Evolutionary conservation across 2,888 invertebrate species (phyloP).

Genomic region (Disparrhopalites patrizii): DNA sequence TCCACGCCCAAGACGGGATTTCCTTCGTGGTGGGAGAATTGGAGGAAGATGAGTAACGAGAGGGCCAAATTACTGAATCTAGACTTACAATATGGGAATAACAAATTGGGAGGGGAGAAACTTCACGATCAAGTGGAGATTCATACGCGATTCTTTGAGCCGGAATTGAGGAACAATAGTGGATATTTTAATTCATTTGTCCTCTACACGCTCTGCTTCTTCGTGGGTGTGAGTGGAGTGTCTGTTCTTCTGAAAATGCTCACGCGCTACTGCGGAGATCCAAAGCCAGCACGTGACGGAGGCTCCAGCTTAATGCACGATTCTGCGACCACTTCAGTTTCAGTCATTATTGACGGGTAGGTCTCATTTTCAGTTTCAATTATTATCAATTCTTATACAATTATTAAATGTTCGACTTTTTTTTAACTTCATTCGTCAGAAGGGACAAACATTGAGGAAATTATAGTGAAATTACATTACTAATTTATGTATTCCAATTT

Average conservation of each 20-base stretch:
- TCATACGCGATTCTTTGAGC: conserved; percentile 1
- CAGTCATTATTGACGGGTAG: neutral
- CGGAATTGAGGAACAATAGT: neutral
- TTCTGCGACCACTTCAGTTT: neutral
- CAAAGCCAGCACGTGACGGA: neutral
- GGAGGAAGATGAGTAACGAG: conserved; percentile 2
- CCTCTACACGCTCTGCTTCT: neutral
- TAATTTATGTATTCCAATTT: neutral
- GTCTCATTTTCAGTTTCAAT: neutral
- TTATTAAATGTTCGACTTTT: no score
- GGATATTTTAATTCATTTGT: neutral
- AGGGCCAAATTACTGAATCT: neutral
- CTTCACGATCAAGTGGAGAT: neutral
- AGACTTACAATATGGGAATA: neutral
- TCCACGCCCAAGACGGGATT: neutral
- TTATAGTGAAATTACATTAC: neutral
- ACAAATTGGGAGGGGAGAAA: neutral
- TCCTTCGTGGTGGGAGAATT: conserved; percentile 9
- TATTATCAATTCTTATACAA: no score
- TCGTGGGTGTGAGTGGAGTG: conserved; percentile 1
- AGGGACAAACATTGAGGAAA: neutral
- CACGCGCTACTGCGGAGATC: neutral
- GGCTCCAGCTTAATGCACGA: neutral
- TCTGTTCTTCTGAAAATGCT: neutral
- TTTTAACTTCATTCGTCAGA: no score